Percentiles rank a stretch among this genome's conserved stretches.
Evolutionary conservation across 2,113 vertebrate species (phyloP).

Genomic region (Oryzias javanicus): DNA sequence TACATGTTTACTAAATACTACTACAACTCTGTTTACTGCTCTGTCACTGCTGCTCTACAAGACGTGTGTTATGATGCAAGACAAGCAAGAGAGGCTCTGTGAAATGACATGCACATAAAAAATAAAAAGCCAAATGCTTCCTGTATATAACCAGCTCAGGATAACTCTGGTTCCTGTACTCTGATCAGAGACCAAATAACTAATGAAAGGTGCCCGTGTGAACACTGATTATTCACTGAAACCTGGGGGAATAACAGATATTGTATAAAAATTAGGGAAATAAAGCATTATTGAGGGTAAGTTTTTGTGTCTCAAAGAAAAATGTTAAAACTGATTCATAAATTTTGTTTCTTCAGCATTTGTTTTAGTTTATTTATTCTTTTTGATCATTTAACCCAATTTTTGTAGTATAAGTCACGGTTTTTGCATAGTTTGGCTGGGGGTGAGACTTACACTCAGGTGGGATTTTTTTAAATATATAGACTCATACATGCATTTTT

Average conservation of each 20-base stretch:
- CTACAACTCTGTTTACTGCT: conserved; percentile 40
- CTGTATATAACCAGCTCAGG: conserved; percentile 34
- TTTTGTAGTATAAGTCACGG: too few relatives aligned
- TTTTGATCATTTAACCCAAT: too few relatives aligned
- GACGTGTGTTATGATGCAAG: conserved; percentile 28
- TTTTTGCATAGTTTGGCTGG: too few relatives aligned
- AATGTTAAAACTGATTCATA: too few relatives aligned
- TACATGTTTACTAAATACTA: conserved; percentile 44
- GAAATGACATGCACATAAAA: conserved; percentile 44
- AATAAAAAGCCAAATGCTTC: conserved; percentile 40
- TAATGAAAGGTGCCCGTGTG: conserved; percentile 34
- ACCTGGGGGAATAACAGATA: conserved; percentile 13
- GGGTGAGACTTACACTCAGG: too few relatives aligned
- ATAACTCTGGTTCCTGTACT: conserved; percentile 42
- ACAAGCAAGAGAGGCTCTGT: conserved; percentile 35
- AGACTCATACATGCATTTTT: too few relatives aligned
- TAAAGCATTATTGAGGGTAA: too few relatives aligned
- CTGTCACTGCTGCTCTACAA: conserved; percentile 19
- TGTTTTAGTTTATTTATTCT: too few relatives aligned
- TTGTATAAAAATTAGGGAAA: too few relatives aligned
- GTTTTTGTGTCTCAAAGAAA: too few relatives aligned
- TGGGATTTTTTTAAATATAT: too few relatives aligned
- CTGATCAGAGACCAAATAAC: conserved; percentile 51
- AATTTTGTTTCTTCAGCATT: too few relatives aligned
- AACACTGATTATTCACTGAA: conserved; percentile 38